A percentile compares a stretch with the other conserved stretches of the same genome.
Conservation (phyloP, 2,797 vertebrate species). For the Simalia tracyae region DNA sequence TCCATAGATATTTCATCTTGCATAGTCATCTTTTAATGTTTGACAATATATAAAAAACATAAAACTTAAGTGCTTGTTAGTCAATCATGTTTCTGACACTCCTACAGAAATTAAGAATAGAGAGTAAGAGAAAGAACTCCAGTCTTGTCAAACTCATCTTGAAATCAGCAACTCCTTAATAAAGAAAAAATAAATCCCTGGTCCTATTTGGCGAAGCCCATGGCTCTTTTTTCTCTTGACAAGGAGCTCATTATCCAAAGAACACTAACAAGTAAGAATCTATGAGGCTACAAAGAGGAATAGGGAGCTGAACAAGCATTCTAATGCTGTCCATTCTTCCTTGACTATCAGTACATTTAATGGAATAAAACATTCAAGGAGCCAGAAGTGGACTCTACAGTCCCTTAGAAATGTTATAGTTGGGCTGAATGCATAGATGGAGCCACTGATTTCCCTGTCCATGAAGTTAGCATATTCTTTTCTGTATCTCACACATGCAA, state of each 20-base stretch:
- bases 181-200: background rate
- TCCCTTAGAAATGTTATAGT: background rate
- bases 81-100: background rate
- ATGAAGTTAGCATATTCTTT: background rate
- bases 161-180: background rate
- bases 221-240: background rate
- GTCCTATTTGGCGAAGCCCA: background rate
- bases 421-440: background rate
- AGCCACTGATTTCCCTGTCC: background rate
- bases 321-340: background rate
- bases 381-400: background rate
- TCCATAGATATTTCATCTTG: background rate
- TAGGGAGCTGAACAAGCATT: background rate
- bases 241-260: background rate
- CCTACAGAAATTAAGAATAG: background rate
- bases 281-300: background rate
- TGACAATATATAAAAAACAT: background rate
- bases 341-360: background rate
- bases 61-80: background rate
- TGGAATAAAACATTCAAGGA: background rate
- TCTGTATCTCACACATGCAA: background rate
- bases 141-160: background rate
- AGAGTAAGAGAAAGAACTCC: background rate
- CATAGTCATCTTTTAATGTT: background rate
- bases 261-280: background rate